Conservation (phyloP, 2,113 vertebrate species). For the Rhegmatorhina hoffmannsi region DNA sequence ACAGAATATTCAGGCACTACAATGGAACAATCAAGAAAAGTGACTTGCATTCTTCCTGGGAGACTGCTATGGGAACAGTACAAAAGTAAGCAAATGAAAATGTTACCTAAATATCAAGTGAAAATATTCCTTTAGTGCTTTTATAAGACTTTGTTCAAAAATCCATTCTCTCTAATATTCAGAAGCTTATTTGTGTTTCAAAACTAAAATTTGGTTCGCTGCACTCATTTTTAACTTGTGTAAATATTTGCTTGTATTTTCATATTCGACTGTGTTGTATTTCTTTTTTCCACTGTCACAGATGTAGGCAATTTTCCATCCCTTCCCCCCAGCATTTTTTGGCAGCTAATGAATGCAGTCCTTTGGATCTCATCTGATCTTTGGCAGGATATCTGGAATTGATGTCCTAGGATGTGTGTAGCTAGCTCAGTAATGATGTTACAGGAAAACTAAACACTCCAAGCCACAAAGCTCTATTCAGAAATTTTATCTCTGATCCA, state of each 20-base stretch:
- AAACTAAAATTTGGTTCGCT: slow-evolving; percentile 21
- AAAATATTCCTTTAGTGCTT: background rate
- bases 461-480: slow-evolving; percentile 45
- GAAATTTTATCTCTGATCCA: slow-evolving; percentile 50
- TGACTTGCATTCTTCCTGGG: background rate
- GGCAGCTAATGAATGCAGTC: slow-evolving; percentile 54
- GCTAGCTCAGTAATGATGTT: slow-evolving; percentile 55
- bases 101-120: slow-evolving; percentile 21
- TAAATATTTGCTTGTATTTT: slow-evolving; percentile 60
- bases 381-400: slow-evolving; percentile 56
- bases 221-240: slow-evolving; percentile 22
- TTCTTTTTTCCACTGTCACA: slow-evolving; percentile 44
- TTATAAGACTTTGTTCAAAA: background rate
- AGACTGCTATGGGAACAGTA: background rate
- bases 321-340: slow-evolving; percentile 43
- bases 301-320: slow-evolving; percentile 45
- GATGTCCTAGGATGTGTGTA: slow-evolving; percentile 54
- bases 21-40: slow-evolving; percentile 48
- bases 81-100: slow-evolving; percentile 30
- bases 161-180: background rate
- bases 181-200: background rate
- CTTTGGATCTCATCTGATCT: slow-evolving; percentile 62
- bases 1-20: slow-evolving; percentile 11
- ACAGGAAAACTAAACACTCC: slow-evolving; percentile 53
- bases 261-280: slow-evolving; percentile 18